phyloP scores from a whole-genome alignment of 2,888 invertebrate genomes.

The Leptopilina drosophilae region DNA sequence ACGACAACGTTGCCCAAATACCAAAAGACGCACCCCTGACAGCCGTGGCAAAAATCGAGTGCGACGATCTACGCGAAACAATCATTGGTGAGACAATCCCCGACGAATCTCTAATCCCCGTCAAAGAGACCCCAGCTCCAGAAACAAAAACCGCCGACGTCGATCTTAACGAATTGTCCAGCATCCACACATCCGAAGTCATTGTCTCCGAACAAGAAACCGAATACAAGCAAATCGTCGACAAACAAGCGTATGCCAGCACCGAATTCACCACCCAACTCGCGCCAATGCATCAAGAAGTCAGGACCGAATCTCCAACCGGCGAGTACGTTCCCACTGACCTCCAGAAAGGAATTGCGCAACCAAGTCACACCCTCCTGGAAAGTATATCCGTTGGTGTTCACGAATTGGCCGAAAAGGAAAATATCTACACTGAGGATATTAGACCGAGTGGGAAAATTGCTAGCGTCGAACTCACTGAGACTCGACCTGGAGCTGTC shows the following conservation, averaged over 20 bases:
- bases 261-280: slow-evolving; percentile 77
- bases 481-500: slow-evolving; percentile 68
- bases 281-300: slow-evolving; percentile 78
- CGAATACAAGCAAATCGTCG: slow-evolving; percentile 73
- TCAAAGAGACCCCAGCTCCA: slow-evolving; percentile 73
- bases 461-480: slow-evolving; percentile 74
- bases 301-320: slow-evolving; percentile 77
- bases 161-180: slow-evolving; percentile 75
- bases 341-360: slow-evolving; percentile 73
- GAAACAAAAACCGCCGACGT: slow-evolving; percentile 76
- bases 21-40: slow-evolving; percentile 75
- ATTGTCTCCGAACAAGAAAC: slow-evolving; percentile 78
- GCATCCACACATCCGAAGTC: slow-evolving; percentile 78
- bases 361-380: slow-evolving; percentile 65
- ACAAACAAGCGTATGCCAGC: slow-evolving; percentile 76
- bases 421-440: slow-evolving; percentile 74
- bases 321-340: slow-evolving; percentile 72
- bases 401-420: slow-evolving; percentile 77
- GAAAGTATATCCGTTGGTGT: slow-evolving; percentile 75
- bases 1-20: slow-evolving; percentile 77
- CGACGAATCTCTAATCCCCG: slow-evolving; percentile 79
- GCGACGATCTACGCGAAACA: slow-evolving; percentile 76
- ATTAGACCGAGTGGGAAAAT: slow-evolving; percentile 75
- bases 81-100: slow-evolving; percentile 78
- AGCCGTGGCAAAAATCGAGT: slow-evolving; percentile 76